Evolutionary conservation across 2,888 invertebrate genomes (phyloP).

Genomic region (Netelia virgata): DNA sequence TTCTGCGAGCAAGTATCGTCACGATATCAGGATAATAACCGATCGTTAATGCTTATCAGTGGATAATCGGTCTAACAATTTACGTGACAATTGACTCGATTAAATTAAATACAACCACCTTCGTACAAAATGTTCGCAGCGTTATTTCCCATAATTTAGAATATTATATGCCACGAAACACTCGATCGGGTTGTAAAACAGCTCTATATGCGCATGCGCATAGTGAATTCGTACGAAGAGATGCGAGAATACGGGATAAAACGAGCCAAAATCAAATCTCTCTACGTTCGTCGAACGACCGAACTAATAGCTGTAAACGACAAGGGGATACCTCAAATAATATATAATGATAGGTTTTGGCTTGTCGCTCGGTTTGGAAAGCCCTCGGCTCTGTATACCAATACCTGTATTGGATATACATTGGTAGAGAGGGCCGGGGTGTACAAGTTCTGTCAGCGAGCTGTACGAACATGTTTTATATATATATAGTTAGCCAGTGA

Average conservation of each 20-base stretch:
- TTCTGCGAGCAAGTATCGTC: no score
- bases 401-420: not conserved
- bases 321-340: constrained; percentile 51
- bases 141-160: no score
- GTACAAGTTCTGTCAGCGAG: constrained; percentile 14
- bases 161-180: no score
- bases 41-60: no score
- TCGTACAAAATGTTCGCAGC: no score
- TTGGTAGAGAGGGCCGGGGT: not conserved
- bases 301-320: constrained; percentile 54
- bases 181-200: no score
- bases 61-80: no score
- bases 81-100: no score
- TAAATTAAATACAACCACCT: no score
- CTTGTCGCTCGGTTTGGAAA: constrained; percentile 10
- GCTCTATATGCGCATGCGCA: not conserved
- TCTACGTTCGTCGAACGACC: constrained; percentile 35
- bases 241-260: constrained; percentile 21
- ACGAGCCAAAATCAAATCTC: constrained; percentile 44
- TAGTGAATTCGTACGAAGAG: constrained; percentile 5
- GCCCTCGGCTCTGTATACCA: not conserved
- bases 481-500: not conserved
- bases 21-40: no score
- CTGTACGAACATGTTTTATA: not conserved
- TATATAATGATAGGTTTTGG: constrained; percentile 61